A percentile compares a stretch with the other conserved stretches of the same genome.
These are phyloP conservation scores for Hipparchia semele DNA, from an alignment of 2,888 invertebrate species.

Conservation along the genomic window DNA sequence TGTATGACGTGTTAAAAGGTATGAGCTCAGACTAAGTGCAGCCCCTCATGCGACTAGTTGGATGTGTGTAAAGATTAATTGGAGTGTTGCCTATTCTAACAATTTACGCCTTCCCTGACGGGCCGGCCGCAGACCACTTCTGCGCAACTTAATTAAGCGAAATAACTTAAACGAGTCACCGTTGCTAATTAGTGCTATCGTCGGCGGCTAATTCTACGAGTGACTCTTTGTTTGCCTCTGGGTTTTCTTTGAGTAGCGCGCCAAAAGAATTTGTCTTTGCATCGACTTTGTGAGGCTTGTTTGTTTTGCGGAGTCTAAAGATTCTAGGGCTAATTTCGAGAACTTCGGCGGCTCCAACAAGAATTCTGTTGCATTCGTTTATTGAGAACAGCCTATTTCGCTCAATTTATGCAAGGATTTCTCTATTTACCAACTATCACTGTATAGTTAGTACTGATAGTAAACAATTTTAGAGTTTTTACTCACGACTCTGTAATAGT, in stretches of 20 bases:
- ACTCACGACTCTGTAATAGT: too few species aligned
- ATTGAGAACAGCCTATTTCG: neutral
- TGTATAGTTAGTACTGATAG: neutral
- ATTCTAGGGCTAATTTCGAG: constrained; percentile 43
- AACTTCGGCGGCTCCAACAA: constrained; percentile 13
- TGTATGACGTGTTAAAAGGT: constrained; percentile 65
- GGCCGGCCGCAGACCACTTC: constrained; percentile 81
- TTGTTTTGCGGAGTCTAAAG: constrained; percentile 67
- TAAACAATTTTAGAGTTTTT: neutral
- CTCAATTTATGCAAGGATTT: neutral
- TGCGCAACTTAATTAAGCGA: constrained; percentile 82
- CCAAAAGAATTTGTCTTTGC: constrained; percentile 82
- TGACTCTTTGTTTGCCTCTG: constrained; percentile 75
- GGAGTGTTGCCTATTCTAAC: constrained; percentile 80
- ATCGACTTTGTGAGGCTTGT: constrained; percentile 75
- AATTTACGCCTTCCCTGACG: constrained; percentile 76
- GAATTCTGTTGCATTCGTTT: neutral
- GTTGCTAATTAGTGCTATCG: constrained; percentile 81
- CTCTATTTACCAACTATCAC: neutral
- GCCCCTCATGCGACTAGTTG: constrained; percentile 74
- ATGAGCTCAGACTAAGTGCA: constrained; percentile 69
- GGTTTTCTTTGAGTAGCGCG: constrained; percentile 76
- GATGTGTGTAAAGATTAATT: constrained; percentile 83
- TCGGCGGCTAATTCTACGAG: constrained; percentile 78
- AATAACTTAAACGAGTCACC: constrained; percentile 81